These are phyloP conservation scores for Tupaia chinensis DNA, from an alignment of 2,113 vertebrate species.

Conservation along the genomic window DNA sequence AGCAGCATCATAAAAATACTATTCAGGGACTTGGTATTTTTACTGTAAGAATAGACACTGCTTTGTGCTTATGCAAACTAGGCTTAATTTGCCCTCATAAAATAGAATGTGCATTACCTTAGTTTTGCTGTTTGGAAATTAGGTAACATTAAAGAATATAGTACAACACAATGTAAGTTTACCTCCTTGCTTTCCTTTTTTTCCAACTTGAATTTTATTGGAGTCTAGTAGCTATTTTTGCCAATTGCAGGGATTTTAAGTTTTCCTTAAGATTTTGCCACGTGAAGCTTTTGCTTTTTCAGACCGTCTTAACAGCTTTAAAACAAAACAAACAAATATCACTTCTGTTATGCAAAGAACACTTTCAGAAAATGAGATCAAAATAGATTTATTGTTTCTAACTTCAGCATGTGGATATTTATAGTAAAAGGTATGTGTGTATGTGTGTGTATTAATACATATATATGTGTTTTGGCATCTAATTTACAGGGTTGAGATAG, in stretches of 20 bases:
- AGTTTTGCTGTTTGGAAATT: constrained; percentile 77
- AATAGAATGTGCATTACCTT: constrained; percentile 76
- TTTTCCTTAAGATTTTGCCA: constrained; percentile 40
- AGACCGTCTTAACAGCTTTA: background rate
- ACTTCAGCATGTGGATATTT: background rate
- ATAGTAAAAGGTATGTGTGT: background rate
- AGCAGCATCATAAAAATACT: constrained; percentile 75
- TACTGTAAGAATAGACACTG: constrained; percentile 79
- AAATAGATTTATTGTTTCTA: background rate
- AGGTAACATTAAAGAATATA: constrained; percentile 76
- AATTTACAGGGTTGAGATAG: background rate
- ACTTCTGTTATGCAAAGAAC: background rate
- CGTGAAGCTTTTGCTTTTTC: constrained; percentile 7
- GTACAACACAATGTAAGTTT: constrained; percentile 67
- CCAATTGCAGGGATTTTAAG: constrained; percentile 55
- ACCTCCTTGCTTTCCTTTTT: constrained; percentile 37
- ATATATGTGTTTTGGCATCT: background rate
- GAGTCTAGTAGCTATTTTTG: constrained; percentile 52
- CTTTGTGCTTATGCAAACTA: constrained; percentile 78
- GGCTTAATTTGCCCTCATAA: constrained; percentile 77
- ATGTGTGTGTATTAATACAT: background rate
- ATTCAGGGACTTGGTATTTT: constrained; percentile 77
- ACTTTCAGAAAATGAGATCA: background rate
- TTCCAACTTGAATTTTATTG: constrained; percentile 61
- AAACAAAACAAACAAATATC: background rate